Evolutionary conservation across 2,113 vertebrate genomes (phyloP), one percentile per base, ranked within the genome.

Genomic region (Oenanthe oenanthe): DNA sequence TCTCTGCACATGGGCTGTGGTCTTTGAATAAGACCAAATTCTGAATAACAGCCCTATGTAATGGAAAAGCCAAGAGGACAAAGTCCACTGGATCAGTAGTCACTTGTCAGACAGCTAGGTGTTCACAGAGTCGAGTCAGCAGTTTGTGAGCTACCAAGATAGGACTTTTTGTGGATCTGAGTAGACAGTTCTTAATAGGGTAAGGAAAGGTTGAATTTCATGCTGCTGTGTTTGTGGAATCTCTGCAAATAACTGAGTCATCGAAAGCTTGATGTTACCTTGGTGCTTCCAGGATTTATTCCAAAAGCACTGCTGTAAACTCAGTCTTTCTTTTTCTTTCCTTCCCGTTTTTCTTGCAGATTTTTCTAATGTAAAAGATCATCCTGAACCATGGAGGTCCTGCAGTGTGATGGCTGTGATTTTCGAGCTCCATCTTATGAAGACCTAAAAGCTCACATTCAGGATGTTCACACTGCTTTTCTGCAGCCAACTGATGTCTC

Each of bases 381-480:
- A 98, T 94, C 62, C 95, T 97, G 81, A 97, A 98, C 94, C 96
- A 99, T 99, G 99, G 99, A 99, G 98, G 99, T 99, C 97, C 98
- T 99, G 93, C 99, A 99, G 97, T 99, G 99, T 88, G 99, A 99
- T 97, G 99, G 99, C 96, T 99, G 99, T 89, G 99, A 99, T 98
- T 99, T 99, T 97, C 98, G 99, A 95, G 99, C 99, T 60, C 99
- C 99, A 47, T 99, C 99, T 74, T 99, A 99, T 1, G 99, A 99
- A 95, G 99, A 99, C 93, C 98, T 99, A 80, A 99, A 99, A 97
- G 98, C 98, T 60, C 99, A 99, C 96, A 99, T 99, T 96, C 99
- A 99, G 97, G 99, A 99, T 98, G 99, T 99, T 66, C 99, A 99
- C 94, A 99, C 99, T 4, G 99, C 98, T 36, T 99, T 99, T 97